Evolutionary conservation across 1,140 invertebrate species (phyloP).

Genomic region (Danaus plexippus): DNA sequence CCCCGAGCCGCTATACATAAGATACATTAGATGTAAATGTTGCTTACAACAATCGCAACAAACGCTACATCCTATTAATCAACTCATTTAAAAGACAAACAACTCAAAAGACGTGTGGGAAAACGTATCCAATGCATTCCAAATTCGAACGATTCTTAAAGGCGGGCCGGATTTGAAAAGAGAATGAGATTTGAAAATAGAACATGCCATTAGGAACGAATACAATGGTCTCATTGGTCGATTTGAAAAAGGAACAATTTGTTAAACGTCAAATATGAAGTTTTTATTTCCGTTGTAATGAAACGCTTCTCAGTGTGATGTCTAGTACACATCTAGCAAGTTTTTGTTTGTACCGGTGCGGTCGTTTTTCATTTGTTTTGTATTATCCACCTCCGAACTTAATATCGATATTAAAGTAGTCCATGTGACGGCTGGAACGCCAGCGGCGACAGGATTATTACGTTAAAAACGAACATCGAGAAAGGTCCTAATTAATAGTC

Average conservation of each 20-base stretch:
- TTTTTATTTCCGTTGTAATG: slow-evolving; percentile 68
- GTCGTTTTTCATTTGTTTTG: slow-evolving; percentile 62
- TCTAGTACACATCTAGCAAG: slow-evolving; percentile 52
- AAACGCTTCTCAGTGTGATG: slow-evolving; percentile 59
- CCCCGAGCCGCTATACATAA: not conserved
- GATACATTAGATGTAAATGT: slow-evolving; percentile 8
- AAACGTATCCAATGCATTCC: slow-evolving; percentile 62
- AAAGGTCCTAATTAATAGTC: slow-evolving; percentile 53
- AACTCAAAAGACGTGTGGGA: slow-evolving; percentile 62
- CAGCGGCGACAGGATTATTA: slow-evolving; percentile 61
- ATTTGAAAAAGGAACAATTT: slow-evolving; percentile 72
- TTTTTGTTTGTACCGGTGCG: slow-evolving; percentile 49
- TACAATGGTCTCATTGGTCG: slow-evolving; percentile 70
- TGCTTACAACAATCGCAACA: slow-evolving; percentile 42
- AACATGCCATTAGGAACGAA: slow-evolving; percentile 67
- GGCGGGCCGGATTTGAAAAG: slow-evolving; percentile 66
- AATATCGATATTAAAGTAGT: slow-evolving; percentile 65
- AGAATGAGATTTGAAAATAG: slow-evolving; percentile 72
- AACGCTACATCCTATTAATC: slow-evolving; percentile 63
- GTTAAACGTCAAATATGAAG: slow-evolving; percentile 72
- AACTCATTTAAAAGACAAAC: slow-evolving; percentile 66
- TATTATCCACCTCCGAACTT: slow-evolving; percentile 47
- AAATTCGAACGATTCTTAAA: slow-evolving; percentile 69
- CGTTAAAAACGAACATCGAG: slow-evolving; percentile 37
- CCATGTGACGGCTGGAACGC: slow-evolving; percentile 48